These are phyloP conservation scores for Bilobella aurantiaca DNA, from an alignment of 1,140 invertebrate species.

Conservation along the genomic window DNA sequence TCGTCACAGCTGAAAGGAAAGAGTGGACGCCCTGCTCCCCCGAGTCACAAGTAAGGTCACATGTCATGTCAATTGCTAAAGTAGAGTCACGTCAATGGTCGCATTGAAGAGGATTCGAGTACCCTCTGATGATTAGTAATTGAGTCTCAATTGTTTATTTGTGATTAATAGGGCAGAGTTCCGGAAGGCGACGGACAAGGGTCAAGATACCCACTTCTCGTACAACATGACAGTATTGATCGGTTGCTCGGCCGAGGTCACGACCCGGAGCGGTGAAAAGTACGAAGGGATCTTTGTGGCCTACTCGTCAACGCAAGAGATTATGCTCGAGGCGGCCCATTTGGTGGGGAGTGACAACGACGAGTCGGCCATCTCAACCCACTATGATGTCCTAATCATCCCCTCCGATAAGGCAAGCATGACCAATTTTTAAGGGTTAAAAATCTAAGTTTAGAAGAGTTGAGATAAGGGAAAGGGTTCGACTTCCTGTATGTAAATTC, in stretches of 20 bases:
- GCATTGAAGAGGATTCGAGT: too few relatives aligned
- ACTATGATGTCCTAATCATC: conserved; percentile 32
- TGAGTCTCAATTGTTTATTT: too few relatives aligned
- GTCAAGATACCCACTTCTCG: conserved; percentile 20
- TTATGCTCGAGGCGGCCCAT: conserved; percentile 35
- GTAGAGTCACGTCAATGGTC: too few relatives aligned
- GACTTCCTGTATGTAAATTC: too few relatives aligned
- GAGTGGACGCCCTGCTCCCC: not conserved
- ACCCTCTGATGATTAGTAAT: too few relatives aligned
- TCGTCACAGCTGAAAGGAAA: not conserved
- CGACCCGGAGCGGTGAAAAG: conserved; percentile 19
- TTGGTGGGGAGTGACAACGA: conserved; percentile 19
- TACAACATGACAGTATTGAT: conserved; percentile 33
- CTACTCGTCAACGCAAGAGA: conserved; percentile 18
- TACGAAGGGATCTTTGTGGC: conserved; percentile 31
- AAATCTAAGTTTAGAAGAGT: too few relatives aligned
- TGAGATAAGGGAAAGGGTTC: too few relatives aligned
- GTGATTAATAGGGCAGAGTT: conserved; percentile 9
- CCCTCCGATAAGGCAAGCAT: conserved; percentile 25
- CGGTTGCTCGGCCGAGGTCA: conserved; percentile 26
- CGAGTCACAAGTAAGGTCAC: too few relatives aligned
- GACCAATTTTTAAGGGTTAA: not conserved
- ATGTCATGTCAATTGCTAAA: too few relatives aligned
- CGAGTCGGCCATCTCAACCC: conserved; percentile 24
- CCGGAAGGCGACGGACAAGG: conserved; percentile 1